Evolutionary conservation across 2,888 invertebrate genomes (phyloP), one percentile per base, ranked within the genome.

Genomic region (Dusona sp.): DNA sequence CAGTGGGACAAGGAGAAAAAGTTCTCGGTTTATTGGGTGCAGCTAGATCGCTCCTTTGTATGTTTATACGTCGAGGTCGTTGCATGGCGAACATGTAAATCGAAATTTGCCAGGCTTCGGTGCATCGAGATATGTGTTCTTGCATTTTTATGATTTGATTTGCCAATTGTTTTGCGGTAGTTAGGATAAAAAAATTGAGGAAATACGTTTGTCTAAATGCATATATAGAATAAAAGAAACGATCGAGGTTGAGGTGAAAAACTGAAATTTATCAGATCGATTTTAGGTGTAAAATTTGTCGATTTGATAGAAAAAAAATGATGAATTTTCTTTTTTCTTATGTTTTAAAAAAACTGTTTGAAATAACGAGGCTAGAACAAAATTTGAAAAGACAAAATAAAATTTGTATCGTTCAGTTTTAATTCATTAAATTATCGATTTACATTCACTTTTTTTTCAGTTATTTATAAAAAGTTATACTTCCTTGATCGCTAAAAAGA

Each of bases 21-120:
- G 16, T 13, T 51, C 22, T 65, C 7, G 11, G 22, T 38, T 22
- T 42, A 61, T 67, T 67, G 67, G 73, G 51, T 54, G 80, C 80
- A 80, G 72, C 81, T 81, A 13, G 67, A 81, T 77, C 38, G 48
- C 54, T 85, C 77, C 77, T 81, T 68, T 68, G 78, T 78, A 54
- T 42, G 65, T 51, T 67, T 73, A 72, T 72, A 54, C 61, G 73
- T 65, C 54, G 67, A 85, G 78, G 65, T 54, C 65, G 19, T 75
- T 29, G 33, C 38, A 38, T 16, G 45, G 65, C 42, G 67, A 81
- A 85, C 78, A 85, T 78, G 85, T 61, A 67, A 81, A 81, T 68
- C 51, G 51, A 48, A 70, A 78, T 78, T 57, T 25, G 78, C 77
- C 72, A 54, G 38, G 57, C 78, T 78, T 51, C 36, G 77, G 22